phyloP scores from a whole-genome alignment of 2,797 vertebrate species.

The Coracias cyanogaster region DNA sequence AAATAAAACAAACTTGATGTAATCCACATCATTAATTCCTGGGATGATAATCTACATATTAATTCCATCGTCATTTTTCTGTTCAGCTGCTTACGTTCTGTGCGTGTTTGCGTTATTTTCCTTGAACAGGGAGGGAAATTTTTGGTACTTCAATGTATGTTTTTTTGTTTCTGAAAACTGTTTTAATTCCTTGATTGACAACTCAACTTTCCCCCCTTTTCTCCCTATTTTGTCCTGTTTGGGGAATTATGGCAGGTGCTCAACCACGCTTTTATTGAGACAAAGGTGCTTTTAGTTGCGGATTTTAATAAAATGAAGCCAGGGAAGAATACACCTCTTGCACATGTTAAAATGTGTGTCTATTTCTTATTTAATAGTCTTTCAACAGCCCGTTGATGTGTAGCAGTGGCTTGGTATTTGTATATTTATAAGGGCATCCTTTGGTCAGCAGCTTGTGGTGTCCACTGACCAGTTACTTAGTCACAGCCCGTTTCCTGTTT shows the following conservation, averaged over 20 bases:
- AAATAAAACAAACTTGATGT: slow-evolving; percentile 4
- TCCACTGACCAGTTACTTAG: background rate
- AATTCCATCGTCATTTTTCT: background rate
- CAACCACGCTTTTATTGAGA: background rate
- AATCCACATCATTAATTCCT: slow-evolving; percentile 28
- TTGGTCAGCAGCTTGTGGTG: background rate
- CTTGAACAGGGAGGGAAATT: background rate
- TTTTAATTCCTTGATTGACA: background rate
- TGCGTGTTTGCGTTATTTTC: background rate
- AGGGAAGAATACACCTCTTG: background rate
- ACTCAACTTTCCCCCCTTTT: background rate
- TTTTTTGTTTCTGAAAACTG: background rate
- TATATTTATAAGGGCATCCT: background rate
- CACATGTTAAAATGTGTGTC: background rate
- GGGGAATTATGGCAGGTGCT: background rate
- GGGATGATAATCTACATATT: background rate
- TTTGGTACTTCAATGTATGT: background rate
- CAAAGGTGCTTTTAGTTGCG: background rate
- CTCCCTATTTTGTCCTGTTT: background rate
- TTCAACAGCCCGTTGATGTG: background rate
- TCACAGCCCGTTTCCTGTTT: background rate
- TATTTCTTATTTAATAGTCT: background rate
- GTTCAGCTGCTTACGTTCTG: background rate
- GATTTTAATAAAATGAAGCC: background rate
- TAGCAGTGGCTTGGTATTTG: background rate